Evolutionary conservation across 2,888 invertebrate species (phyloP), one percentile per base, ranked within the genome.

Genomic region (Lasioglossum marginatum): DNA sequence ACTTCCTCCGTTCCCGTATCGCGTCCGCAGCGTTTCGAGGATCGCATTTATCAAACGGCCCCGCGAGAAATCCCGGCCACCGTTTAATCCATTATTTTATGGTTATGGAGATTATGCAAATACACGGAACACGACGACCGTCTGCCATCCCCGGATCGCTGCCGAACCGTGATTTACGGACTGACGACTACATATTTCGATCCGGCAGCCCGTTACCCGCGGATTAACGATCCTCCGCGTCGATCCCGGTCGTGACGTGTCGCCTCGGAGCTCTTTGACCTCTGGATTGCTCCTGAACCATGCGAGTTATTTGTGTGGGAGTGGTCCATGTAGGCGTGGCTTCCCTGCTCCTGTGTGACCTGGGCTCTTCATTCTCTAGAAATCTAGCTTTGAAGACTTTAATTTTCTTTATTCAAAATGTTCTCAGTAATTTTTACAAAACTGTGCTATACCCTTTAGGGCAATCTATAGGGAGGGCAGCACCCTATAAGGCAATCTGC

Each of bases 31-130:
- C 81, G 80, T 88, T 85, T 82, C 80, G 77, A 60, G 83, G 83
- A 82, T 88, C 88, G 81, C 89, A 87, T 89, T 88, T 88, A 89
- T 89, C 89, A 89, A 83, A 74, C 84, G 83, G 34, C 34, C 37
- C 31, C 79, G 84, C 88, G 76, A 37, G 80, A 82, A 83, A 81
- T 80, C 82, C 78, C 8, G 16, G 31, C 73, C 70, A 79, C 70
- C 76, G 63, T 83, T 81, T 81, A 52, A 77, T 86, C 86, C 81
- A 79, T 83, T 86, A 77, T 79, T 87, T 81, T 74, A 79, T 27
- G 78, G 76, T 79, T 75, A 81, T 40, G 37, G 77, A 82, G 86
- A 82, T 87, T 87, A 85, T 82, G 86, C 77, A 77, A 82, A 87
- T 77, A 79, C 66, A 23, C 43, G 74, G 68, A 34, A 71, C 31